Evolutionary conservation across 2,888 invertebrate species (phyloP).

Genomic region (Callosobruchus maculatus): DNA sequence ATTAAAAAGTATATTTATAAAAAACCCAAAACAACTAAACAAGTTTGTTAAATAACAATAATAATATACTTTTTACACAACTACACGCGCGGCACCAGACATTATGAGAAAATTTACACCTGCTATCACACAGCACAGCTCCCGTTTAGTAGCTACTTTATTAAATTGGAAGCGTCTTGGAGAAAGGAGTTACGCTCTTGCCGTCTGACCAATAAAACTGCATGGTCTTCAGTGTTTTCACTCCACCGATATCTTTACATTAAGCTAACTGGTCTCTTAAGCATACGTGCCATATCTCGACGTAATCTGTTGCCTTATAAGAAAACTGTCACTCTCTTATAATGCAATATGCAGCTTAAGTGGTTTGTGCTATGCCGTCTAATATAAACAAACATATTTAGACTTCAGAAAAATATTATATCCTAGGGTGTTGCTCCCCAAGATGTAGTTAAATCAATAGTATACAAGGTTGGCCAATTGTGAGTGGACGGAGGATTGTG

Average conservation of each 20-base stretch:
- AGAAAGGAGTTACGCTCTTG: not conserved
- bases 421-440: too few species aligned
- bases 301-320: not conserved
- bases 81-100: not conserved
- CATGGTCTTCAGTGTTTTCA: not conserved
- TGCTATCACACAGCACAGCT: not conserved
- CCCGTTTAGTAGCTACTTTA: not conserved
- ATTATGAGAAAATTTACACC: not conserved
- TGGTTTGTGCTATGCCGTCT: not conserved
- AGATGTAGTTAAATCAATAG: too few species aligned
- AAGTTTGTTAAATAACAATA: too few species aligned
- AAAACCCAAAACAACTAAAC: too few species aligned
- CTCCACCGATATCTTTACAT: not conserved
- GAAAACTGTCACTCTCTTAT: not conserved
- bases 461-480: too few species aligned
- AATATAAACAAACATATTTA: not conserved
- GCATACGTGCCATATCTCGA: not conserved
- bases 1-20: too few species aligned
- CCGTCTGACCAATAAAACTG: not conserved
- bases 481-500: too few species aligned
- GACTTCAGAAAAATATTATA: too few species aligned
- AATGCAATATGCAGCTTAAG: not conserved
- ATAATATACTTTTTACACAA: too few species aligned
- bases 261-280: not conserved
- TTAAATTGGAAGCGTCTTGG: not conserved